A percentile compares a stretch with the other conserved stretches of the same genome.
Evolutionary conservation across 1,140 invertebrate species (phyloP).

Genomic region (Zaprionus nigranus): DNA sequence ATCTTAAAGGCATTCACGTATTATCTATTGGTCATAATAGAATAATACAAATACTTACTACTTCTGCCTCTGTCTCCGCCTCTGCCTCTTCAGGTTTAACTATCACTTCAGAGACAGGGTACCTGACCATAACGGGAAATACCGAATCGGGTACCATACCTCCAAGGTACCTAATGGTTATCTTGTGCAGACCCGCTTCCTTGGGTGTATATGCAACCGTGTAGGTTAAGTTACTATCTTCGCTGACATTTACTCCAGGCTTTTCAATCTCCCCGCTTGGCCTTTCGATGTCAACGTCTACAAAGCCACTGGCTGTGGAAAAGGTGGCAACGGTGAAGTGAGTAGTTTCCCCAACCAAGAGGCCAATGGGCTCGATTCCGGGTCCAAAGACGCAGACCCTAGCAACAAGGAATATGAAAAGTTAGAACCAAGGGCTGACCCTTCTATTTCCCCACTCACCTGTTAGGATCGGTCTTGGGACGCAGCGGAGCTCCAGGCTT

Average conservation of each 20-base stretch:
- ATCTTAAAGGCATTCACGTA: background rate
- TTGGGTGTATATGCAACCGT: constrained; percentile 92
- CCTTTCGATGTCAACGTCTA: constrained; percentile 91
- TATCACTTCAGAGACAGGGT: constrained; percentile 92
- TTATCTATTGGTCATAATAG: background rate
- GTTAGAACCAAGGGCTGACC: background rate
- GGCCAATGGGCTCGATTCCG: constrained; percentile 93
- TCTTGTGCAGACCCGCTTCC: constrained; percentile 91
- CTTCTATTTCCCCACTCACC: constrained; percentile 85
- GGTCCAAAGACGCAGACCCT: constrained; percentile 94
- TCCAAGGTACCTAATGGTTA: constrained; percentile 89
- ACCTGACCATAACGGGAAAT: constrained; percentile 90
- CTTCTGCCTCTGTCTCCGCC: background rate
- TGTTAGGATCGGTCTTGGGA: constrained; percentile 91
- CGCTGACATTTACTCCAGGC: constrained; percentile 93
- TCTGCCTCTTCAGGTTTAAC: constrained; percentile 22
- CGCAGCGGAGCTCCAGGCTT: constrained; percentile 93
- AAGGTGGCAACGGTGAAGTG: constrained; percentile 93
- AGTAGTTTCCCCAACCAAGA: constrained; percentile 90
- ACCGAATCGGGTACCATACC: constrained; percentile 91
- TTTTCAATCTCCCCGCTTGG: constrained; percentile 89
- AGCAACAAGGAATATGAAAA: background rate
- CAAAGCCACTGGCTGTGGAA: constrained; percentile 90
- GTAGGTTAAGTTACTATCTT: constrained; percentile 93
- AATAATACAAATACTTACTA: background rate